Conservation (phyloP, 2,113 vertebrate genomes). For the Saimiri boliviensis region DNA sequence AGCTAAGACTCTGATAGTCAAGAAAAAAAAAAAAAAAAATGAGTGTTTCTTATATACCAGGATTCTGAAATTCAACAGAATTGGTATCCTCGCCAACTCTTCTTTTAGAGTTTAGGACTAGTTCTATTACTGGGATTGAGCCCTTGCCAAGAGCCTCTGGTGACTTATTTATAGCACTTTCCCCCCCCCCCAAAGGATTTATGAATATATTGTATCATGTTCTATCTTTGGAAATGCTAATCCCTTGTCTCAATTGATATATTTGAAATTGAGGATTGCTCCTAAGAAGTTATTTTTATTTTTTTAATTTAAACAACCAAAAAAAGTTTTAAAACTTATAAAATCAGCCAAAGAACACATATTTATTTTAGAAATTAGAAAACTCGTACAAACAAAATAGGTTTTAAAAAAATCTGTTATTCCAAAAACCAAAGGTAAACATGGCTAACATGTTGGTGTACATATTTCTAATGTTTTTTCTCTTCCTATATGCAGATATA, state of each 20-base stretch:
- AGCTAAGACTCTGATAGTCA: slow-evolving; percentile 11
- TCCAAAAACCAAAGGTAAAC: slow-evolving; percentile 37
- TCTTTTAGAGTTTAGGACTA: slow-evolving; percentile 54
- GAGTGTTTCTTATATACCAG: slow-evolving; percentile 8
- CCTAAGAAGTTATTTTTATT: not conserved
- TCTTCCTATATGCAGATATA: slow-evolving; percentile 53
- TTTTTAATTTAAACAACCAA: not conserved
- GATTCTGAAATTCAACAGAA: slow-evolving; percentile 50
- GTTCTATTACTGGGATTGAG: slow-evolving; percentile 42
- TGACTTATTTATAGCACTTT: slow-evolving; percentile 64
- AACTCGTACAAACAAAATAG: slow-evolving; percentile 14
- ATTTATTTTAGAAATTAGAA: slow-evolving; percentile 42
- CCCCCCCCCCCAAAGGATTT: not conserved
- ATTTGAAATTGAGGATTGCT: not conserved
- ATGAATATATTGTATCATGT: slow-evolving; percentile 45
- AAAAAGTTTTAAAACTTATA: not conserved
- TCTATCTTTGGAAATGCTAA: slow-evolving; percentile 65
- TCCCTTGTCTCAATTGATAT: slow-evolving; percentile 44
- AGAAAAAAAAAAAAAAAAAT: not conserved
- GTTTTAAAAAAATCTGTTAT: slow-evolving; percentile 5
- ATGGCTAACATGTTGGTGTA: not conserved
- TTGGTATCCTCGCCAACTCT: slow-evolving; percentile 33
- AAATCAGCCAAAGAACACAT: not conserved
- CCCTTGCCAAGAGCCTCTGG: slow-evolving; percentile 42
- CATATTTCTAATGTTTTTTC: slow-evolving; percentile 19